Evolutionary conservation across 2,888 invertebrate species (phyloP).

Genomic region (Orthonychiurus folsomi): DNA sequence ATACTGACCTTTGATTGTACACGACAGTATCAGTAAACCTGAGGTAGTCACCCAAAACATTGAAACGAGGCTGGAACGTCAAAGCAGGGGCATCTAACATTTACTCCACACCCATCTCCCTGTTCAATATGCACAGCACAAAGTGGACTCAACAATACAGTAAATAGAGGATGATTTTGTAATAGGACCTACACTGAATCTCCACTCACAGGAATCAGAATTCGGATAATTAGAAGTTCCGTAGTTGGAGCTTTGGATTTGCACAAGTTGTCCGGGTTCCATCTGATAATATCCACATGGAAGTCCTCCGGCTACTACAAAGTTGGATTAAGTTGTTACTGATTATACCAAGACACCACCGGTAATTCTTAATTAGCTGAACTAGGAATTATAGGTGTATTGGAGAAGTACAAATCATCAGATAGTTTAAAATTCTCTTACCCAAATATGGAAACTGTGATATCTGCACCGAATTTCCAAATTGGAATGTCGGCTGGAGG

Average conservation of each 20-base stretch:
- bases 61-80: conserved; percentile 24
- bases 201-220: conserved; percentile 31
- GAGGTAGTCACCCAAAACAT: conserved; percentile 32
- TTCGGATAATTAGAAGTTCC: conserved; percentile 24
- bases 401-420: no score
- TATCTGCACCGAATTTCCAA: no score
- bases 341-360: no score
- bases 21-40: conserved; percentile 25
- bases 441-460: no score
- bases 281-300: conserved; percentile 27
- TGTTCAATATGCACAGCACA: conserved; percentile 7
- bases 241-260: conserved; percentile 29
- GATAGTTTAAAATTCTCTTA: no score
- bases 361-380: no score
- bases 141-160: background rate
- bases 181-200: conserved; percentile 26
- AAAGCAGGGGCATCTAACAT: conserved; percentile 30
- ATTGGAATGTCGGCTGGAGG: no score
- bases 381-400: no score
- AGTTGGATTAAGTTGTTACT: no score
- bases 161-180: background rate
- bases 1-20: conserved; percentile 28
- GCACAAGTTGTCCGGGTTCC: conserved; percentile 20
- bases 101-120: conserved; percentile 25
- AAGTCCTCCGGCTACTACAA: no score